Evolutionary conservation across 2,797 vertebrate genomes (phyloP).

Genomic region (Acomys russatus): DNA sequence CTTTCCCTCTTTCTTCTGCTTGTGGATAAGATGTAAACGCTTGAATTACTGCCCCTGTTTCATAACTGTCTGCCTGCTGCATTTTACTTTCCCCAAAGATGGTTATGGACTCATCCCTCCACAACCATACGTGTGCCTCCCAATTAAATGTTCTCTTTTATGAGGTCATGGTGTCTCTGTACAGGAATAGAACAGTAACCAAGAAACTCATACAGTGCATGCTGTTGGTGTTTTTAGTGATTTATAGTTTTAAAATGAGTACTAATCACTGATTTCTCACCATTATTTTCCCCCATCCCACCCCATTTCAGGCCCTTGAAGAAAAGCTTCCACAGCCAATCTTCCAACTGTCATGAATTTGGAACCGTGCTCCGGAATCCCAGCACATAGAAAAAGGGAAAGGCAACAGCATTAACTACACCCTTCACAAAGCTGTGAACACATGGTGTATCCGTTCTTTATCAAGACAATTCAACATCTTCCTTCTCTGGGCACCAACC

Average conservation of each 20-base stretch:
- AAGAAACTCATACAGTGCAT: neutral
- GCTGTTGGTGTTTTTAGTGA: conserved; percentile 75
- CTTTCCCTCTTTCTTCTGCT: too few species aligned
- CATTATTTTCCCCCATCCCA: neutral
- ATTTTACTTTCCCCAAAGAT: neutral
- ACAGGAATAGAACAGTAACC: too few species aligned
- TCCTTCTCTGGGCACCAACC: conserved; percentile 69
- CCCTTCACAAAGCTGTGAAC: conserved; percentile 87
- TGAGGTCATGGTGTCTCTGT: neutral
- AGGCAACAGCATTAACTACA: conserved; percentile 82
- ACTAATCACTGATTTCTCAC: conserved; percentile 85
- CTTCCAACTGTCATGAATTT: conserved; percentile 84
- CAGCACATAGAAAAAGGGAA: conserved; percentile 85
- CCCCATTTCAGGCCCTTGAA: conserved; percentile 68
- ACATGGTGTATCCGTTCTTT: conserved; percentile 80
- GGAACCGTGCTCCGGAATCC: conserved; percentile 86
- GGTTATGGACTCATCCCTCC: neutral
- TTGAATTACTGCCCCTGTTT: neutral
- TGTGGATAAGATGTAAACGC: too few species aligned
- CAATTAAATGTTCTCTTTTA: neutral
- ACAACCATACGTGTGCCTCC: neutral
- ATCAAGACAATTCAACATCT: conserved; percentile 81
- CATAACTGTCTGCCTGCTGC: too few species aligned
- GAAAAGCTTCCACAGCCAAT: conserved; percentile 85
- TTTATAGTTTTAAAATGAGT: conserved; percentile 63